These are phyloP conservation scores for Caenorhabditis japonica DNA, from an alignment of 2,888 invertebrate species.

Conservation along the genomic window DNA sequence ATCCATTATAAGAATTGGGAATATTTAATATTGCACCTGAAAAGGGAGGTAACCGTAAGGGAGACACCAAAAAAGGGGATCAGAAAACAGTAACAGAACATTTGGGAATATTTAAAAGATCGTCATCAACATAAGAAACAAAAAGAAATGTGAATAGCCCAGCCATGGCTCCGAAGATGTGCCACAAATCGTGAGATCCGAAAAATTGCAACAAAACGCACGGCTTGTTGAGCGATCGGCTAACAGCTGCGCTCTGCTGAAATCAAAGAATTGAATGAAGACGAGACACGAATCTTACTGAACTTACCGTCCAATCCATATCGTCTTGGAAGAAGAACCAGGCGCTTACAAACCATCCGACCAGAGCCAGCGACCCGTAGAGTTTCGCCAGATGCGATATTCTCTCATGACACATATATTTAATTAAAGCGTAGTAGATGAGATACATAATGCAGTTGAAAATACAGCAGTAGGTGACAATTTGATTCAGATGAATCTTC, in stretches of 20 bases:
- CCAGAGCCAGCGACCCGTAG: constrained; percentile 3
- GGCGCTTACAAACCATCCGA: constrained; percentile 20
- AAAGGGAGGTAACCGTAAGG: too few species aligned
- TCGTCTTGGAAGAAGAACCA: constrained; percentile 36
- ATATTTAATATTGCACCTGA: too few species aligned
- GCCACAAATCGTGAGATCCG: constrained; percentile 51
- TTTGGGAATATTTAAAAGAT: constrained; percentile 20
- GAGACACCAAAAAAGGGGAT: too few species aligned
- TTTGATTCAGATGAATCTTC: constrained; percentile 34
- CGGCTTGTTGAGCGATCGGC: constrained; percentile 42
- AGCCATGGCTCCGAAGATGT: constrained; percentile 37
- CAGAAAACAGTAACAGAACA: constrained; percentile 10
- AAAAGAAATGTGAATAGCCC: constrained; percentile 43
- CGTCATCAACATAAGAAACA: constrained; percentile 36
- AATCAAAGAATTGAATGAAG: background rate
- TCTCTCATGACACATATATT: constrained; percentile 9
- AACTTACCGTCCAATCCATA: constrained; percentile 47
- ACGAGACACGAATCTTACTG: background rate
- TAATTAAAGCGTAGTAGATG: constrained; percentile 31
- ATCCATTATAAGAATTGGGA: too few species aligned
- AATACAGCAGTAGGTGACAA: constrained; percentile 33
- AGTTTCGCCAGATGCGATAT: constrained; percentile 1
- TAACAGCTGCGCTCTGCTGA: constrained; percentile 32
- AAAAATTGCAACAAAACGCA: constrained; percentile 42
- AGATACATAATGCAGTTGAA: constrained; percentile 32